Percentiles rank a stretch among this genome's conserved stretches.
Evolutionary conservation across 2,797 vertebrate genomes (phyloP).

Genomic region (Cyclopterus lumpus): DNA sequence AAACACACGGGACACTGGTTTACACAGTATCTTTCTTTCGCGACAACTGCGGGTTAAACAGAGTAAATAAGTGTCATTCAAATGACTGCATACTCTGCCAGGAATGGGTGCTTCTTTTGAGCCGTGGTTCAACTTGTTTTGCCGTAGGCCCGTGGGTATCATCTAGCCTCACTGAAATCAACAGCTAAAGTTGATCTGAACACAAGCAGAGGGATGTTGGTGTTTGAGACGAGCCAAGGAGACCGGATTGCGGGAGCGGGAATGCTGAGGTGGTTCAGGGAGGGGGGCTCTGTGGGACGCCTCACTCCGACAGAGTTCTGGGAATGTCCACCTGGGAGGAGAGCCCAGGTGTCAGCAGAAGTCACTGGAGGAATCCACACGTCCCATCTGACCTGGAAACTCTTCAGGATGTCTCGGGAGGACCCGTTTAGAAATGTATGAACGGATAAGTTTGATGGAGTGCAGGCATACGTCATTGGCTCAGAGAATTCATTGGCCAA

Average conservation of each 20-base stretch:
- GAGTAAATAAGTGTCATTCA: not conserved
- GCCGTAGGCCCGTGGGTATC: too few relatives aligned
- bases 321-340: slow-evolving; percentile 24
- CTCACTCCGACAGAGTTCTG: slow-evolving; percentile 18
- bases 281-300: not conserved
- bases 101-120: not conserved
- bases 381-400: slow-evolving; percentile 38
- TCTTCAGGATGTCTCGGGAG: slow-evolving; percentile 8
- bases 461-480: slow-evolving; percentile 45
- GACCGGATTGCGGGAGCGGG: not conserved
- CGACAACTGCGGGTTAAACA: not conserved
- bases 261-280: not conserved
- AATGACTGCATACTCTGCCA: not conserved
- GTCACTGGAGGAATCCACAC: slow-evolving; percentile 19
- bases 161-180: not conserved
- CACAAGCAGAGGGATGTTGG: too few relatives aligned
- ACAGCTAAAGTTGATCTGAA: too few relatives aligned
- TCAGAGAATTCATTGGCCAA: slow-evolving; percentile 57
- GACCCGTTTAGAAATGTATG: slow-evolving; percentile 21
- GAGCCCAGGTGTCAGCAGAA: slow-evolving; percentile 18
- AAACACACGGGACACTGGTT: not conserved
- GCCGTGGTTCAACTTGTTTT: not conserved
- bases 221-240: not conserved
- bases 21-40: not conserved
- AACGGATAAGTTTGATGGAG: slow-evolving; percentile 33